phyloP scores from a whole-genome alignment of 2,888 invertebrate species.

The Sepiola atlantica region DNA sequence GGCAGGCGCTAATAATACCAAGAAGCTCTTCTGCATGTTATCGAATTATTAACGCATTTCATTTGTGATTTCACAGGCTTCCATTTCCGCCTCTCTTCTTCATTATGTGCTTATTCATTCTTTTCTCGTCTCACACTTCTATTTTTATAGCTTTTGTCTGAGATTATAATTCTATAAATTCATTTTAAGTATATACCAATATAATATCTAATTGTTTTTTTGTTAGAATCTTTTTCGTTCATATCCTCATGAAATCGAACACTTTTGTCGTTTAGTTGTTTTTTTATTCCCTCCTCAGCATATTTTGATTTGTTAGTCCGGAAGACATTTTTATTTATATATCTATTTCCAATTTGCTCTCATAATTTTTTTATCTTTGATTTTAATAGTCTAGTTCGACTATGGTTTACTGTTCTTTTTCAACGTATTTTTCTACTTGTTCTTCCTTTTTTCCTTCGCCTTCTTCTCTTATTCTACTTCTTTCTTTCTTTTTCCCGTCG shows the following conservation, averaged over 20 bases:
- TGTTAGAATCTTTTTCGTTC: neutral
- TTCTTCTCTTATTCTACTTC: neutral
- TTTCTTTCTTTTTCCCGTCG: neutral
- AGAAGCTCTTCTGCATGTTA: slow-evolving; percentile 11
- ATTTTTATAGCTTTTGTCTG: neutral
- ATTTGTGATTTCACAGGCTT: neutral
- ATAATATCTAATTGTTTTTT: neutral
- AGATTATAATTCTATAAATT: neutral
- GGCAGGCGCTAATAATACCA: neutral
- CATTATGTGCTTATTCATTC: neutral
- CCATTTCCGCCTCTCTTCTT: neutral
- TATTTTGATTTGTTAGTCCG: neutral
- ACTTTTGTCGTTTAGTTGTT: neutral
- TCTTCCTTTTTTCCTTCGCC: no score
- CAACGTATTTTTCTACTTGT: no score
- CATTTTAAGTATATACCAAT: neutral
- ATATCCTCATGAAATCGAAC: neutral
- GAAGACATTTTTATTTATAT: no score
- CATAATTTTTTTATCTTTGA: no score
- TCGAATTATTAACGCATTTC: slow-evolving; percentile 32
- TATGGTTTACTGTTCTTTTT: no score
- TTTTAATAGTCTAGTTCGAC: no score
- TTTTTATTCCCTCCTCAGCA: neutral
- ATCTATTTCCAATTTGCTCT: no score
- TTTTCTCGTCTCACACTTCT: neutral